Percentiles rank a stretch among this genome's conserved stretches.
Conservation (phyloP, 2,888 invertebrate species). For the Acronicta leporina region DNA sequence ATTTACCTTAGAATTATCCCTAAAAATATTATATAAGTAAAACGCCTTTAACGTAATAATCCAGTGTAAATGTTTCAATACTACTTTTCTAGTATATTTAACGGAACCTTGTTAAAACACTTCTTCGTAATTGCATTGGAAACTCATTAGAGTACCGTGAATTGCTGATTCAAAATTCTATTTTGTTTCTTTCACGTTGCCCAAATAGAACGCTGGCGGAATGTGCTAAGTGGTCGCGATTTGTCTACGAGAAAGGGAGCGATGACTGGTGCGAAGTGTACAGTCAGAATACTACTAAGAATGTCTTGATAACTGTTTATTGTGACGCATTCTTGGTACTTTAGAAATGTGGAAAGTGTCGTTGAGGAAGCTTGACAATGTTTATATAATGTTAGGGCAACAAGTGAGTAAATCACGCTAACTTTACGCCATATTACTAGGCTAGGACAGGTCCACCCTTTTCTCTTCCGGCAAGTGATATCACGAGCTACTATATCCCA, state of each 20-base stretch:
- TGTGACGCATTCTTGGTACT: constrained; percentile 42
- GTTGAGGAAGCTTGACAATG: constrained; percentile 15
- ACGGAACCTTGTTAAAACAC: constrained; percentile 62
- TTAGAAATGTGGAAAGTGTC: constrained; percentile 20
- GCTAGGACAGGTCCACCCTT: background rate
- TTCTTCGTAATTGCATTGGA: constrained; percentile 74
- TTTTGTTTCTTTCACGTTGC: constrained; percentile 74
- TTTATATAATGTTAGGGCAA: background rate
- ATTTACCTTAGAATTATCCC: too few species aligned
- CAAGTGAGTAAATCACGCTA: background rate
- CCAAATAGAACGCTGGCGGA: constrained; percentile 54
- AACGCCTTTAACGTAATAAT: constrained; percentile 18
- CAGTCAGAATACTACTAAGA: constrained; percentile 5
- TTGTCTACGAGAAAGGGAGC: constrained; percentile 38
- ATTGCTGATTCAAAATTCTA: constrained; percentile 79
- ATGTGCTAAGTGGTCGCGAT: constrained; percentile 71
- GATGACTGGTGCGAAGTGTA: constrained; percentile 31
- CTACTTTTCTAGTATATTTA: constrained; percentile 53
- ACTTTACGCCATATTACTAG: background rate
- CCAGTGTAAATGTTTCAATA: constrained; percentile 28
- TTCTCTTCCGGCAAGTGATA: too few species aligned
- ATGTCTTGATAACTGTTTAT: constrained; percentile 36
- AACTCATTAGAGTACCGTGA: constrained; percentile 75
- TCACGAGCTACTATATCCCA: too few species aligned
- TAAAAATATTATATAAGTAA: too few species aligned